Percentiles rank a stretch among this genome's conserved stretches.
phyloP scores from a whole-genome alignment of 2,888 invertebrate species.

The Drosophila histrio region DNA sequence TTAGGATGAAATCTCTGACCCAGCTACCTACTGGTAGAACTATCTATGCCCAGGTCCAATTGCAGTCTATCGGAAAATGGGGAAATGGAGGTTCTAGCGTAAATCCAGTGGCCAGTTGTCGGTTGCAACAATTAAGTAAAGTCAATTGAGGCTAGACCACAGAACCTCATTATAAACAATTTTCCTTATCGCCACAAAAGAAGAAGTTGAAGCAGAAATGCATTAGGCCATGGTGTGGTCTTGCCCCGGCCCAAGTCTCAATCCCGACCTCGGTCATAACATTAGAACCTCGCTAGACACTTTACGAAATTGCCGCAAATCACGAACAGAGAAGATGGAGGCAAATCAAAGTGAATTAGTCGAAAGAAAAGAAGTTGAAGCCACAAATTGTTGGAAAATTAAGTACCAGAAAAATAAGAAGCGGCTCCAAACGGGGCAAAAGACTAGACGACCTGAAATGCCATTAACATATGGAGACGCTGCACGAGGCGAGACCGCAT shows the following conservation, averaged over 20 bases:
- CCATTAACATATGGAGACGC: constrained; percentile 65
- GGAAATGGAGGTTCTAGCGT: constrained; percentile 47
- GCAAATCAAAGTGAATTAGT: constrained; percentile 68
- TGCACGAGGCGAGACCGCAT: constrained; percentile 4
- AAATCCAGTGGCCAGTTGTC: constrained; percentile 72
- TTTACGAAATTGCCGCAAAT: constrained; percentile 78
- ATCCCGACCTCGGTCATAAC: constrained; percentile 60
- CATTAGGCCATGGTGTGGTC: constrained; percentile 63
- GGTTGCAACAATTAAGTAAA: constrained; percentile 65
- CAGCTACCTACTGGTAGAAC: constrained; percentile 25
- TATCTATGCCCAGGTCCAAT: constrained; percentile 37
- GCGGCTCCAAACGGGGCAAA: constrained; percentile 13
- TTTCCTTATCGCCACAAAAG: constrained; percentile 64
- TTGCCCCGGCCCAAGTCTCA: not conserved
- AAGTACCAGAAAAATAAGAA: constrained; percentile 48
- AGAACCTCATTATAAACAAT: constrained; percentile 77
- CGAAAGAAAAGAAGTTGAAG: constrained; percentile 35
- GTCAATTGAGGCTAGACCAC: constrained; percentile 63
- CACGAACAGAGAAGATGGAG: constrained; percentile 48
- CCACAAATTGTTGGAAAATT: constrained; percentile 66
- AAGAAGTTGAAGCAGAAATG: constrained; percentile 42
- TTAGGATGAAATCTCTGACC: constrained; percentile 22
- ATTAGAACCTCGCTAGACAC: constrained; percentile 81
- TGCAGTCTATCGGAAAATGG: constrained; percentile 23
- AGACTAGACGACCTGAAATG: constrained; percentile 37